A percentile compares a stretch with the other conserved stretches of the same genome.
Evolutionary conservation across 2,797 vertebrate genomes (phyloP).

Genomic region (Pitangus sulphuratus): DNA sequence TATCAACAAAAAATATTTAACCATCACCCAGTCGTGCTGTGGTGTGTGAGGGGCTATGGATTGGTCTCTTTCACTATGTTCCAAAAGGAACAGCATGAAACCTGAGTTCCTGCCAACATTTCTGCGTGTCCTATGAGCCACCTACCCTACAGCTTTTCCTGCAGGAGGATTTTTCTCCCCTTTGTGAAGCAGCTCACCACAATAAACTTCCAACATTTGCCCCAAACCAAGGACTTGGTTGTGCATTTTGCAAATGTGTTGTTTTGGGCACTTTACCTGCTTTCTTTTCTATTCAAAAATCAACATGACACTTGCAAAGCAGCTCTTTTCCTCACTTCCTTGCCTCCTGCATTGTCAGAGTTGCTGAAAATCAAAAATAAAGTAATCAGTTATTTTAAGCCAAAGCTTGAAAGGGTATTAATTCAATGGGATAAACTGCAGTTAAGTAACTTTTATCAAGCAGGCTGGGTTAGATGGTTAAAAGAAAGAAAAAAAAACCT

Average conservation of each 20-base stretch:
- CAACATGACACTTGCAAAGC: slow-evolving; percentile 7
- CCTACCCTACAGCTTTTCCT: background rate
- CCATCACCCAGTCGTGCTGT: background rate
- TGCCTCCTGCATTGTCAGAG: background rate
- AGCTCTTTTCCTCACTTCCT: background rate
- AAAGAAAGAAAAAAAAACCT: slow-evolving; percentile 78
- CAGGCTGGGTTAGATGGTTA: slow-evolving; percentile 86
- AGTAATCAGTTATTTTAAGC: slow-evolving; percentile 64
- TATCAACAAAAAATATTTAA: background rate
- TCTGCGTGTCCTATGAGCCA: background rate
- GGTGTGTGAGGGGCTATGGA: background rate
- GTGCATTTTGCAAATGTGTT: background rate
- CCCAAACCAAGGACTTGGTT: background rate
- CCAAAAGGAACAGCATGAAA: background rate
- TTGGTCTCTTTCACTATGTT: background rate
- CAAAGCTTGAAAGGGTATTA: slow-evolving; percentile 77
- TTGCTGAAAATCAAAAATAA: slow-evolving; percentile 36
- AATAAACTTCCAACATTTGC: background rate
- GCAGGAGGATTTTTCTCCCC: background rate
- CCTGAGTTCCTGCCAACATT: background rate
- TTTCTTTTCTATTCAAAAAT: slow-evolving; percentile 24
- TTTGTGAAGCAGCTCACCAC: background rate
- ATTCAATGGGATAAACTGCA: slow-evolving; percentile 79
- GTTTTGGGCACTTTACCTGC: background rate
- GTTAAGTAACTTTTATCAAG: slow-evolving; percentile 87